Evolutionary conservation across 2,888 invertebrate species (phyloP), one percentile per base, ranked within the genome.

Genomic region (Heliconius ismenius): DNA sequence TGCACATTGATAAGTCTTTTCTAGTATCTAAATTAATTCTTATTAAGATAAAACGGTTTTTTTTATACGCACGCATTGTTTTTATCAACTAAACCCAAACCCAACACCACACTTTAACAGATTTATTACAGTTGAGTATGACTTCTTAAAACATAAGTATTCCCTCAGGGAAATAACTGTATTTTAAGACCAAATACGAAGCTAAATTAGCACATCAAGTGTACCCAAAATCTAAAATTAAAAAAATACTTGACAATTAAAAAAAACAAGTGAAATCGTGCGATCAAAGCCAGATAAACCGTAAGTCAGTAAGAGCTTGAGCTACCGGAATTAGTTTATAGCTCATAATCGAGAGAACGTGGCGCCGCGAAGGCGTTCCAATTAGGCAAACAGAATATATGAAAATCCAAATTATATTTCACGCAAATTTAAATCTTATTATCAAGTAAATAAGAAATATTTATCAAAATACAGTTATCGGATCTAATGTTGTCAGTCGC

Each of bases 311-410:
- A 91, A 90, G 90, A 86, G 88, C 84, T n/a, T 83, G 84, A 83
- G 92, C 93, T 93, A 93, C 93, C 92, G 93, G 93, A 91, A 93
- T 93, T 92, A 87, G 87, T 92, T 92, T 92, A 93, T 92, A 86
- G 90, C 89, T 88, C 89, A 90, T 92, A 92, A 92, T 91, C 91
- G 90, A 86, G 86, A 86, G 84, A 85, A 86, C 84, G 83, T 85
- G 91, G 92, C 92, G 92, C 92, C 93, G 86, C 84, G 86, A 84
- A 90, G 91, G 90, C 92, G 91, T 91, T 89, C 85, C 89, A 86
- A 85, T 86, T 85, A 85, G 84, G 82, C 79, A 83, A 84, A 80
- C 80, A 81, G 54, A 54, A 78, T 83, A 83, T 83, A 76, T 79
- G 73, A 76, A 72, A 78, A 78, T 75, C 64, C 69, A 65, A 77